Conservation (phyloP, 2,888 invertebrate genomes). For the Odontomyia ornata region DNA sequence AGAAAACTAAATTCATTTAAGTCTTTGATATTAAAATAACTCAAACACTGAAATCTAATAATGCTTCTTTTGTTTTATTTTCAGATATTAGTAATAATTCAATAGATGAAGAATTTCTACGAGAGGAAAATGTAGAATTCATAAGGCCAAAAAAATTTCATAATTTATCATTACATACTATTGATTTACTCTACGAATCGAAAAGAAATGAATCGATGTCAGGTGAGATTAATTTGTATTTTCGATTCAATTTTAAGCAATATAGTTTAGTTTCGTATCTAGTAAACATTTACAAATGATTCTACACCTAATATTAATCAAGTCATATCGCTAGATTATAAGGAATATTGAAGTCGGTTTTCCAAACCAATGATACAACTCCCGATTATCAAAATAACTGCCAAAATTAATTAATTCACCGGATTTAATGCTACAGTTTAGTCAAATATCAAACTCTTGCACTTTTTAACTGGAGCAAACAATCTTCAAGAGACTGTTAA, state of each 20-base stretch:
- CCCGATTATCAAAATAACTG: too few relatives aligned
- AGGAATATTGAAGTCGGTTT: too few relatives aligned
- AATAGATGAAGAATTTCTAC: conserved; percentile 53
- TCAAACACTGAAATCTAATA: background rate
- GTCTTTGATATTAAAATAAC: background rate
- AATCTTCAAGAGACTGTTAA: too few relatives aligned
- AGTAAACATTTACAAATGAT: background rate
- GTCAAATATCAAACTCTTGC: too few relatives aligned
- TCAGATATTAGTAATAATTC: conserved; percentile 37
- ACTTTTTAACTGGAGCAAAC: too few relatives aligned
- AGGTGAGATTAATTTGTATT: conserved; percentile 48
- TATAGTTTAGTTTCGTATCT: background rate
- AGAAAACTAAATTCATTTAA: background rate
- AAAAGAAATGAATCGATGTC: conserved; percentile 58
- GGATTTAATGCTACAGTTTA: too few relatives aligned
- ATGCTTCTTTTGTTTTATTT: background rate
- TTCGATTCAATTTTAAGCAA: background rate
- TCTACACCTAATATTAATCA: background rate
- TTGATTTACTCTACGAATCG: conserved; percentile 68
- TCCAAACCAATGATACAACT: too few relatives aligned
- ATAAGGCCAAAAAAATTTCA: conserved; percentile 69
- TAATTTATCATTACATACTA: conserved; percentile 67
- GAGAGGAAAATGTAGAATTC: conserved; percentile 62
- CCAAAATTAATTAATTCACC: too few relatives aligned
- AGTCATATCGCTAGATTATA: too few relatives aligned